Base-by-base conservation (phyloP, 2,888 invertebrate species). In the Trissolcus brochymenae region DNA sequence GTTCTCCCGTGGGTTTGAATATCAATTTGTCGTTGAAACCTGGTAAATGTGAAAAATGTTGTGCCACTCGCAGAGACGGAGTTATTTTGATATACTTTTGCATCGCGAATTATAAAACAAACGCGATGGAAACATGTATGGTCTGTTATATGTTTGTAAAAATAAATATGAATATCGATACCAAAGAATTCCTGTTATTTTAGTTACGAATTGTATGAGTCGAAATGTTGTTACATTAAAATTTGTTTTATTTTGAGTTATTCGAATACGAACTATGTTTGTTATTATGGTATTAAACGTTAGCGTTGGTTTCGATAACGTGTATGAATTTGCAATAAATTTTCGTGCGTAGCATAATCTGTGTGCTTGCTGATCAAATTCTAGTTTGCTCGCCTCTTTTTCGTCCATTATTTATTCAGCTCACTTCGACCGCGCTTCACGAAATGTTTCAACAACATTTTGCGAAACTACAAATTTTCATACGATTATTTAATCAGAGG, bases 311-410 rank as follows among this genome's bases (percentile, higher is more conserved):
- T 71, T 55, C 17, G 14, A 51, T 16, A 16, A 21, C 57, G 64
- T 61, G 61, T 60, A 72, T 55, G 79, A 70, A 78, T 80, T 79
- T 51, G 56, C 67, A 57, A 78, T 79, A 59, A 25, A 62, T 77
- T 70, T 80, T 76, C 21, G 46, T 16, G 61, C 65, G 29, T 16
- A n/a, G 50, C 17, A 11, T 67, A 61, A 35, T 56, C 49, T 68
- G 46, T 53, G 49, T 35, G 62, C 65, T 51, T 51, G 14, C 17
- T 16, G 46, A 46, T 46, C 53, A 53, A 56, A 57, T 51, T 64
- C 35, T 21, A 51, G n/a, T 59, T 49, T n/a, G 25, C 13, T 67
- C 19, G 11, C 46, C 46, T 40, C 17, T 40, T 61, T 66, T 72
- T 40, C 50, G 35, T 14, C 7, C 16, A 40, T 66, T 41, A 51